Evolutionary conservation across 2,888 invertebrate genomes (phyloP).

Genomic region (Tachystola acroxantha): DNA sequence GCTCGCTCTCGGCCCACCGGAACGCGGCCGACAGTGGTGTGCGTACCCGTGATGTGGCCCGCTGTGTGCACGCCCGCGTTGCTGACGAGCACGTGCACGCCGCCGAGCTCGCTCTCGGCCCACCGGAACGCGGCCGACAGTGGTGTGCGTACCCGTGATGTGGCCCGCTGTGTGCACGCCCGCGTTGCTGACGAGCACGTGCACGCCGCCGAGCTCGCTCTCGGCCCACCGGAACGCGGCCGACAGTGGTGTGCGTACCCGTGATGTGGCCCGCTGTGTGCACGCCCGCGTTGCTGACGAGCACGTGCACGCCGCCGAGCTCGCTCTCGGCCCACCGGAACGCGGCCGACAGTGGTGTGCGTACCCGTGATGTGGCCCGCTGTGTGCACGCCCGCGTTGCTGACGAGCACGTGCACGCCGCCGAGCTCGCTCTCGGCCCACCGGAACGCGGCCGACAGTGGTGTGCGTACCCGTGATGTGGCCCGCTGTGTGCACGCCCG

Average conservation of each 20-base stretch:
- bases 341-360: constrained; percentile 26
- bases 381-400: constrained; percentile 41
- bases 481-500: constrained; percentile 31
- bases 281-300: constrained; percentile 51
- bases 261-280: constrained; percentile 27
- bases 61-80: constrained; percentile 38
- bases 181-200: constrained; percentile 50
- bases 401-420: constrained; percentile 41
- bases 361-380: constrained; percentile 32
- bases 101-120: constrained; percentile 35
- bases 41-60: constrained; percentile 34
- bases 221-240: constrained; percentile 39
- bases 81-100: constrained; percentile 43
- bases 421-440: constrained; percentile 38
- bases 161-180: constrained; percentile 29
- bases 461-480: constrained; percentile 34
- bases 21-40: too few species aligned
- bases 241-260: constrained; percentile 32
- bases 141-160: constrained; percentile 35
- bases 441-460: constrained; percentile 31
- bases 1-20: too few species aligned
- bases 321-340: constrained; percentile 41
- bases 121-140: constrained; percentile 34
- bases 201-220: constrained; percentile 31
- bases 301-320: constrained; percentile 34